Evolutionary conservation across 2,888 invertebrate species (phyloP), one percentile per base, ranked within the genome.

Genomic region (Lamellibrachia columna): DNA sequence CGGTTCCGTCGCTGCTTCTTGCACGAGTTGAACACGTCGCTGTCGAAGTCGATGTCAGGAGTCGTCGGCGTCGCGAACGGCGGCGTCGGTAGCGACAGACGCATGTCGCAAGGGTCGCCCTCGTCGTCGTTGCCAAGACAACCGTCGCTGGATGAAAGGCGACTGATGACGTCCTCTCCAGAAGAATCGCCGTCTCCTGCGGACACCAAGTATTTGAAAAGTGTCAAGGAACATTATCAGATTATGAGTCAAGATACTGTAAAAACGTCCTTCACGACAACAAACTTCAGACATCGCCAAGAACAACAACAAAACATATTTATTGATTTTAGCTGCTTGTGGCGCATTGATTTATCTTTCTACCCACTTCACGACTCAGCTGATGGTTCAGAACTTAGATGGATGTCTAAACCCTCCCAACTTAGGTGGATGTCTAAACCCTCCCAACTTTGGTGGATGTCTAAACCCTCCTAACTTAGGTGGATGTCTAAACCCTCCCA

Each of bases 1-100:
- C 96, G 93, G 93, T 95, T 96, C 15, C 96, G 93, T 53, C 96
- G 93, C 93, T 96, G 95, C 92, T 96, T 96, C 93, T 95, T 95
- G 28, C 60, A 92, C 15, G 92, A 75, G 92, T 90, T 90, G 92
- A 93, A 94, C 52, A 94, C 90, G 40, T 94, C 94, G 53, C 93
- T 92, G 91, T 94, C 94, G 53, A 93, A 92, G 93, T 93, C 93
- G 8, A 93, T 90, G 52, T 92, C 93, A 52, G 22, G 28, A 2
- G 90, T 53, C 91, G 53, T 91, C 91, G 53, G 53, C 91, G 53
- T 53, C 53, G 52, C 2, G 53, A 91, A 52, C 53, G 53, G 91
- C 55, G 91, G 91, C 91, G 53, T 91, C 91, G 53, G 53, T 53
- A 58, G 55, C 91, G 53, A 52, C 53, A 53, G 91, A 55, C 40